Percentiles rank a stretch among this genome's conserved stretches.
phyloP scores from a whole-genome alignment of 1,140 invertebrate genomes.

The Dufourea novaeangliae region DNA sequence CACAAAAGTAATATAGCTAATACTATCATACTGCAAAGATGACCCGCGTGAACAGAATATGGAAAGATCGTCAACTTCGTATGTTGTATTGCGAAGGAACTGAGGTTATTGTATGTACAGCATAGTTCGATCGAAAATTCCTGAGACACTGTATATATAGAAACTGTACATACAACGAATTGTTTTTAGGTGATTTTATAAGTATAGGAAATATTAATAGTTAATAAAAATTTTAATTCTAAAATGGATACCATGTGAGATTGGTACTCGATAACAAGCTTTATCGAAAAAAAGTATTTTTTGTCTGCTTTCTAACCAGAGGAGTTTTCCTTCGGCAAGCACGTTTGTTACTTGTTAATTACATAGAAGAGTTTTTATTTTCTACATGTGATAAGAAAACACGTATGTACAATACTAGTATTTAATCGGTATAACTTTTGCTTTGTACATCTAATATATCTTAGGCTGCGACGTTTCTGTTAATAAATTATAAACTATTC shows the following conservation, averaged over 20 bases:
- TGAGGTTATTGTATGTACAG: too few relatives aligned
- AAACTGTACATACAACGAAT: slow-evolving; percentile 2
- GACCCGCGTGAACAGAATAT: too few relatives aligned
- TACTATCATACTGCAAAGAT: too few relatives aligned
- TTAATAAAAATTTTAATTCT: not conserved
- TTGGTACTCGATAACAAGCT: not conserved
- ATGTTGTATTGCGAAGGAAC: too few relatives aligned
- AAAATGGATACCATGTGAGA: not conserved
- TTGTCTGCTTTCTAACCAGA: slow-evolving; percentile 5
- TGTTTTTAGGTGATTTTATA: not conserved
- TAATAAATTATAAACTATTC: slow-evolving; percentile 13
- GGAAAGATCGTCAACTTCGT: too few relatives aligned
- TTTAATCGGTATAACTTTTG: slow-evolving; percentile 10
- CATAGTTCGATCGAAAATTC: not conserved
- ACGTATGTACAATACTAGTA: slow-evolving; percentile 14
- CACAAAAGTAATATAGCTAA: not conserved
- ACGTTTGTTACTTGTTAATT: slow-evolving; percentile 44
- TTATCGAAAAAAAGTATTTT: slow-evolving; percentile 13
- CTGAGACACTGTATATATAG: slow-evolving; percentile 7
- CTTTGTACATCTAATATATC: slow-evolving; percentile 29
- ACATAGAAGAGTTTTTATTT: slow-evolving; percentile 48
- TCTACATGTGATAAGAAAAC: slow-evolving; percentile 12
- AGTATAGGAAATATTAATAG: not conserved
- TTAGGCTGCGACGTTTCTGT: not conserved
- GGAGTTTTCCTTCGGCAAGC: not conserved